Conservation (phyloP, 2,113 vertebrate genomes). For the Prolemur simus region DNA sequence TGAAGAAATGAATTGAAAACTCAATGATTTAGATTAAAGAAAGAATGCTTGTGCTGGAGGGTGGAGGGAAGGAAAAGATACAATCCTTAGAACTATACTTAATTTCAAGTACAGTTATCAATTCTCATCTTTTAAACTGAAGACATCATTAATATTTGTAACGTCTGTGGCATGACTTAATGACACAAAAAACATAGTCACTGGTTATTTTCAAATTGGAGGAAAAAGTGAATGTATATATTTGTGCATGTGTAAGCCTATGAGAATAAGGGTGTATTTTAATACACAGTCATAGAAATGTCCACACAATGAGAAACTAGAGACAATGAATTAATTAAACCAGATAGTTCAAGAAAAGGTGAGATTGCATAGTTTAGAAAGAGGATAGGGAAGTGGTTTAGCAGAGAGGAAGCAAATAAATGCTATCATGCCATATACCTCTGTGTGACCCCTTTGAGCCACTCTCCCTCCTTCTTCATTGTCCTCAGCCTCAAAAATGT, state of each 20-base stretch:
- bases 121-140: slow-evolving; percentile 21
- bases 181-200: background rate
- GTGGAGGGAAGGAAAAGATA: background rate
- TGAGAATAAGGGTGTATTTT: background rate
- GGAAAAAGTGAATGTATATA: background rate
- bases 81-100: background rate
- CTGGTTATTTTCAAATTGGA: background rate
- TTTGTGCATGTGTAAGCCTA: background rate
- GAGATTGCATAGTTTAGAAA: background rate
- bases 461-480: background rate
- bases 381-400: background rate
- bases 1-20: slow-evolving; percentile 43
- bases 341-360: background rate
- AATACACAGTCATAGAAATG: background rate
- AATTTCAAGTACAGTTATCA: background rate
- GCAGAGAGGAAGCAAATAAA: background rate
- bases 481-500: background rate
- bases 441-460: too few relatives aligned
- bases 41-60: background rate
- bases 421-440: background rate
- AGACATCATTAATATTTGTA: background rate
- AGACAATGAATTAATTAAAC: background rate
- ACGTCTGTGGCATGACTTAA: background rate
- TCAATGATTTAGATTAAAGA: slow-evolving; percentile 35
- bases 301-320: background rate